Base-by-base conservation (phyloP, 1,140 invertebrate species). In the Venturia canescens region DNA sequence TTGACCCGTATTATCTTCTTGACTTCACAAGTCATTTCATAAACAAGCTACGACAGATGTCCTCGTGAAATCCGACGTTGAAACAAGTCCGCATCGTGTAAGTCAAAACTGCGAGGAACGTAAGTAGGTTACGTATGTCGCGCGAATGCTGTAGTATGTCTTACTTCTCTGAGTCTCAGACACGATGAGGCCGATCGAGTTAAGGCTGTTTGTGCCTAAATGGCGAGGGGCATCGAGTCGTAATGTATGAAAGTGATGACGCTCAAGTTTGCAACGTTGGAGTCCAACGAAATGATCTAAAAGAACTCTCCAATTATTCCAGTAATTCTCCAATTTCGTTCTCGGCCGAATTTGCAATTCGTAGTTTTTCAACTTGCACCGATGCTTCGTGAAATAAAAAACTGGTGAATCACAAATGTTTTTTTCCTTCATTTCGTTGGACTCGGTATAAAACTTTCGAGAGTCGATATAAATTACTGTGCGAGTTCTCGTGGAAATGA, bases 61-160 rank as follows among this genome's bases (percentile, higher is more conserved):
- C 70, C 70, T 50, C 70, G 70, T 31, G 70, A 72, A 72, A 72
- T 44, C 70, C 38, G 70, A 72, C 70, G 70, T 72, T 31, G n/a
- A 72, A 72, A 72, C 70, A 72, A 72, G 6, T 7, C n/a, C 21
- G 23, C 38, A 34, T 72, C 38, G 34, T 50, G 53, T 57, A 57
- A 57, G 53, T 57, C 4, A 44, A 44, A 72, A 34, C 34, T 50
- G 7, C 53, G 11, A 72, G 38, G 6, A 50, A 21, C 23, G 3
- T 72, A 72, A 72, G 70, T 72, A 72, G 70, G 70, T 72, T 72
- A 72, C 38, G 38, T 50, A 72, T 34, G 70, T 72, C 70, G 44
- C 70, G 44, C n/a, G 70, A 57, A 72, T 72, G 50, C 70, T 38
- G 38, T 44, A 13, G 70, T 72, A 72, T 27, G 70, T 72, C 70